Evolutionary conservation across 35 echinoderm and acorn worm genomes (phyloP).

Genomic region (Amphiura filiformis): DNA sequence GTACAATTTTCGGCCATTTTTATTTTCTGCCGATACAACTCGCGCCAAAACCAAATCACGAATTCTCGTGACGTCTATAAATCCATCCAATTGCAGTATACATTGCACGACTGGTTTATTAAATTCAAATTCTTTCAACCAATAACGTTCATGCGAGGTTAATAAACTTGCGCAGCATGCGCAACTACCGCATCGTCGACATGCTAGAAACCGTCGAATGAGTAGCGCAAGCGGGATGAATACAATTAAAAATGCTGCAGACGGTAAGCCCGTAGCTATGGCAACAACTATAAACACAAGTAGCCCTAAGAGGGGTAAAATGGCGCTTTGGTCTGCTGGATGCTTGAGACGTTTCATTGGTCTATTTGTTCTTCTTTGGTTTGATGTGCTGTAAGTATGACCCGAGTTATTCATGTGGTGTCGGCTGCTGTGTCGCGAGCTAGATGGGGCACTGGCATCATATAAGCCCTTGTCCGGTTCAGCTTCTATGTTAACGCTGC

Average conservation of each 20-base stretch:
- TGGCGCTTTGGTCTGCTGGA: slow-evolving; percentile 17
- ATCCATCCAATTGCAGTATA: slow-evolving; percentile 28
- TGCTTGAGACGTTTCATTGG: slow-evolving; percentile 22
- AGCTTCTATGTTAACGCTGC: neutral
- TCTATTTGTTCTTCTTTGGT: neutral
- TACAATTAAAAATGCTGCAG: neutral
- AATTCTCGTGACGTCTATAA: slow-evolving; percentile 17
- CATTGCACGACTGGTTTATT: slow-evolving; percentile 42
- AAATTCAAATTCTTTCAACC: slow-evolving; percentile 37
- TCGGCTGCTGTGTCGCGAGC: neutral
- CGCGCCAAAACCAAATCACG: slow-evolving; percentile 28
- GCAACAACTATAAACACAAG: slow-evolving; percentile 24
- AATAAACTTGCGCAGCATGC: slow-evolving; percentile 12
- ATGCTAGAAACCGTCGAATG: neutral
- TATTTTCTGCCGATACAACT: slow-evolving; percentile 45
- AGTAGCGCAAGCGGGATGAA: neutral
- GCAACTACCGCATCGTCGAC: neutral
- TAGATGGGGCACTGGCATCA: neutral
- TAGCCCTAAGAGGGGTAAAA: slow-evolving; percentile 12
- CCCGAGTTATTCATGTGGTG: neutral
- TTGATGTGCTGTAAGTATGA: neutral
- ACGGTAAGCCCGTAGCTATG: slow-evolving; percentile 17
- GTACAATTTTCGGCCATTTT: slow-evolving; percentile 35
- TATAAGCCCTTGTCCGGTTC: neutral
- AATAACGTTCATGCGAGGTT: neutral